Conservation (phyloP, 30 jellyfish, hydroid and myxozoan species). For the Cassiopea xamachana region DNA sequence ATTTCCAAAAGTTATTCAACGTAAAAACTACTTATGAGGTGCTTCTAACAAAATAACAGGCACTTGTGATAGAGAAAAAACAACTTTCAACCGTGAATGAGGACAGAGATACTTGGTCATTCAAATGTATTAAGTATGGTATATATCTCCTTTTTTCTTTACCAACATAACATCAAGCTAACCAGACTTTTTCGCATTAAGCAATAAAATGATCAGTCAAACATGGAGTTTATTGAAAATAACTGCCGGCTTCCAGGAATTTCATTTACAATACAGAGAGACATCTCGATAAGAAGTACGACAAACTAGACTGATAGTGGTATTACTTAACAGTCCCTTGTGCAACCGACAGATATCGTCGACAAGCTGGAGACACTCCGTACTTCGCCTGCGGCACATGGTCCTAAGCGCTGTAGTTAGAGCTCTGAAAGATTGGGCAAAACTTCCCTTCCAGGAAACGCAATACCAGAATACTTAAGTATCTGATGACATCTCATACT, state of each 20-base stretch:
- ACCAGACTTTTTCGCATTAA: background rate
- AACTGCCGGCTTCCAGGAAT: background rate
- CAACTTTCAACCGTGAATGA: no score
- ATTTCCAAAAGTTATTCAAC: no score
- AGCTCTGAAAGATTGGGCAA: background rate
- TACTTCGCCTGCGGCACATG: constrained; percentile 29
- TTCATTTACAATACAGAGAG: no score
- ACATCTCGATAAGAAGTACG: no score
- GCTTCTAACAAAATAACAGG: no score
- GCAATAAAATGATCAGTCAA: background rate
- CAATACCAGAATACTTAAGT: background rate
- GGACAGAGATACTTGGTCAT: no score
- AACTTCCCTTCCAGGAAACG: background rate
- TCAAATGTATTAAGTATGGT: no score
- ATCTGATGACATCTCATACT: background rate
- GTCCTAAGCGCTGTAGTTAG: background rate
- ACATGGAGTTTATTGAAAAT: background rate
- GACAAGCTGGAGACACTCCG: background rate
- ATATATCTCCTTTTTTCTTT: no score
- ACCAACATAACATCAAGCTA: no score
- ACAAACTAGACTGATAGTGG: no score
- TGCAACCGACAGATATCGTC: background rate
- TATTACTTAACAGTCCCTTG: background rate
- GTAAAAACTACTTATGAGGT: no score
- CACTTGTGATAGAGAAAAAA: no score